Base-by-base conservation (phyloP, 2,797 vertebrate genomes). In the Australoheros facetus region DNA sequence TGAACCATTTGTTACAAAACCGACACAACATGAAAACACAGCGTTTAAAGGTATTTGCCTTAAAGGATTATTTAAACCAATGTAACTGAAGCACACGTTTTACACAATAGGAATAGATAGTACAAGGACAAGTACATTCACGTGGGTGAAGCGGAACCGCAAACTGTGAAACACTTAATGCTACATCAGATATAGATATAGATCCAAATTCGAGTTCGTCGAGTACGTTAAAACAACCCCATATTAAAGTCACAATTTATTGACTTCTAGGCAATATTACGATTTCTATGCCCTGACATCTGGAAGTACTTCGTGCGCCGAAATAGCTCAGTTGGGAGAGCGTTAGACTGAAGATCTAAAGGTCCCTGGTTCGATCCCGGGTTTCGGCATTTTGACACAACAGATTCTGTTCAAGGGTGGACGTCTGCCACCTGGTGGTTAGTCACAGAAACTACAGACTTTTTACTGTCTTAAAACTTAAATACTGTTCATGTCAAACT, bases 291-390 rank as follows among this genome's bases (percentile, higher is more conserved):
- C 42, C 0, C 4, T 4, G 13, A 0, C 17, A 10, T 1, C 1
- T 0, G 0, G 1, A 0, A 0, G 0, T 0, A 13, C 4, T 2
- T 4, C 1, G 13, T 16, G 42, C 1, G 37, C 92, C 84, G 88
- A 94, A 94, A 94, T 94, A 93, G 90, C 93, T 93, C 94, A 94
- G 93, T 92, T 94, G 91, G 91, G 92, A 93, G 91, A 94, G 93
- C 88, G 85, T 93, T 92, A 92, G 90, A 37, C 34, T 37, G 34
- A 37, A 37, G 34, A 37, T 93, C 90, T 93, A 86, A 92, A 94
- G 87, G 87, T 93, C 88, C 87, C 89, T 91, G 89, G 91, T 93
- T 93, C 87, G 56, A 93, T 93, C 88, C 92, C 80, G 86, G 91
- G 91, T 92, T 91, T 89, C 79, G 85, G 90, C 91, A 92, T 87